These are phyloP conservation scores for Pundamilia nyererei DNA, from an alignment of 2,113 vertebrate genomes.

Conservation along the genomic window DNA sequence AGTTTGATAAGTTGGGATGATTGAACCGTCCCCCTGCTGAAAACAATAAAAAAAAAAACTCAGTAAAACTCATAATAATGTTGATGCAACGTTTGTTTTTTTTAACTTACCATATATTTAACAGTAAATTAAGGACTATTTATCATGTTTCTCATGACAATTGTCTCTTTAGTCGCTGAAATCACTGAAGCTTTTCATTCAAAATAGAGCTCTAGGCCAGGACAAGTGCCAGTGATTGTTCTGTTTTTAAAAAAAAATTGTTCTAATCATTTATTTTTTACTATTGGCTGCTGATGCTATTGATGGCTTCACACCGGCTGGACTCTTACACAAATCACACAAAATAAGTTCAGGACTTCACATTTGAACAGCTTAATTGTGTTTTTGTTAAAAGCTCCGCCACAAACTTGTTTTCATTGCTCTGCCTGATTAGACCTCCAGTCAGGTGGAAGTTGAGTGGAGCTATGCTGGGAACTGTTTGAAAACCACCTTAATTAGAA, in stretches of 20 bases:
- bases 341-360: not conserved
- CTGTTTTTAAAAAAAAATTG: rapidly evolving
- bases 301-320: not conserved
- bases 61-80: not conserved
- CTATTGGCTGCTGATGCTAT: not conserved
- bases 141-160: not conserved
- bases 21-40: not conserved
- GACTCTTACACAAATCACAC: not conserved
- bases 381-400: not conserved
- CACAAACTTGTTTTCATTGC: not conserved
- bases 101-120: not conserved
- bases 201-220: not conserved
- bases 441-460: not conserved
- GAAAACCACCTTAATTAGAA: not conserved
- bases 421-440: not conserved
- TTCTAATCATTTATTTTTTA: not conserved
- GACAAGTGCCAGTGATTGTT: not conserved
- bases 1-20: not conserved
- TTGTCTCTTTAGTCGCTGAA: too few relatives aligned
- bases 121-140: not conserved
- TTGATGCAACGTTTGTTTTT: not conserved
- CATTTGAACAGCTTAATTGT: not conserved
- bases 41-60: not conserved
- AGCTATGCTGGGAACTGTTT: not conserved
- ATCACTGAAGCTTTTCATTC: not conserved